Conservation (phyloP, 2,888 invertebrate genomes). For the Ethmia dodecea region DNA sequence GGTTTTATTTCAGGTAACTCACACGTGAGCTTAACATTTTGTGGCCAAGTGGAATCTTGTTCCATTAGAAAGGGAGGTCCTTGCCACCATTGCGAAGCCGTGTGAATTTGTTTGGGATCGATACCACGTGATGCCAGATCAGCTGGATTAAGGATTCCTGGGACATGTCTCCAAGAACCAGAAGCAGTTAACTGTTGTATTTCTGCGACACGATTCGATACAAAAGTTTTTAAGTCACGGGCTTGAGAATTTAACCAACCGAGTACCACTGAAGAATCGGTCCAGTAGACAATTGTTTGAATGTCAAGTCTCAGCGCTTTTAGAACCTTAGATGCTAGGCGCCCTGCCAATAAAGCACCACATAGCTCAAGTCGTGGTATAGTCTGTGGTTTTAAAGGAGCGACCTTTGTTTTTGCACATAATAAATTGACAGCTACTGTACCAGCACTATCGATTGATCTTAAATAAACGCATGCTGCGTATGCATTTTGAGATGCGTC, state of each 20-base stretch:
- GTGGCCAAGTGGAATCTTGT: no score
- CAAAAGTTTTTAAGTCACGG: slow-evolving; percentile 20
- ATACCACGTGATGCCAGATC: slow-evolving; percentile 22
- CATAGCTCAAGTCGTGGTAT: slow-evolving; percentile 12
- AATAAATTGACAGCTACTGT: slow-evolving; percentile 15
- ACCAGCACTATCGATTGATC: slow-evolving; percentile 10
- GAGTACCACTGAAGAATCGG: slow-evolving; percentile 11
- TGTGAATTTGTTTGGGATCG: background rate
- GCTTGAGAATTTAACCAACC: slow-evolving; percentile 19
- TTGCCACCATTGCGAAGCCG: background rate
- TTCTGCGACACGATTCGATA: slow-evolving; percentile 19
- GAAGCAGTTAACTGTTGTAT: slow-evolving; percentile 15
- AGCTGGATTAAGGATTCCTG: slow-evolving; percentile 20
- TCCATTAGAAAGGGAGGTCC: background rate
- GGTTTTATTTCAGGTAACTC: no score
- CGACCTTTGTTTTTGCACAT: slow-evolving; percentile 12
- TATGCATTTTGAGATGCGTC: slow-evolving; percentile 25
- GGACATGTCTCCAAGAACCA: slow-evolving; percentile 20
- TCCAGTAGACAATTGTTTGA: background rate
- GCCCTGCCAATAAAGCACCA: slow-evolving; percentile 9
- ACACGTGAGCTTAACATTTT: no score
- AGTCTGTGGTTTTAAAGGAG: slow-evolving; percentile 9
- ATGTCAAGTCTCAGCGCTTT: slow-evolving; percentile 3
- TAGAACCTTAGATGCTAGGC: slow-evolving; percentile 5
- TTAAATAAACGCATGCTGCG: slow-evolving; percentile 27